Conservation (phyloP, 2,888 invertebrate species). For the Lepidocyrtoides sp. region DNA sequence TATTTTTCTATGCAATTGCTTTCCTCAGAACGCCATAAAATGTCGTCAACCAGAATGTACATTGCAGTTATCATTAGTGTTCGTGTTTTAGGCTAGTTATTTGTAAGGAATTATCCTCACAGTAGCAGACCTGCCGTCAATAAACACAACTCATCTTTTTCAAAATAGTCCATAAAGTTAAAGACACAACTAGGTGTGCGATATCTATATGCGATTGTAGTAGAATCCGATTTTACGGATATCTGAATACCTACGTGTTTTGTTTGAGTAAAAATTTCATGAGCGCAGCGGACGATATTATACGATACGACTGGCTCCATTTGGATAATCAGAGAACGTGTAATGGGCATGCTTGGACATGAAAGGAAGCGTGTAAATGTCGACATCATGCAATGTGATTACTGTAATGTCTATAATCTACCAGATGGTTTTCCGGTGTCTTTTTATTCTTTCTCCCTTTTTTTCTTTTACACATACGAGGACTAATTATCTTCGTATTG, state of each 20-base stretch:
- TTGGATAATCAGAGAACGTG: constrained; percentile 63
- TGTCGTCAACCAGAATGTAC: not conserved
- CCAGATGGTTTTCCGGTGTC: constrained; percentile 71
- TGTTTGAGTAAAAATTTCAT: not conserved
- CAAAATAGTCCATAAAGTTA: too few species aligned
- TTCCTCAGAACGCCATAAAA: not conserved
- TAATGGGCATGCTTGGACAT: constrained; percentile 75
- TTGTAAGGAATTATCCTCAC: too few species aligned
- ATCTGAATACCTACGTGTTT: too few species aligned
- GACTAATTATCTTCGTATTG: constrained; percentile 66
- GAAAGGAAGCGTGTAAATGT: constrained; percentile 77
- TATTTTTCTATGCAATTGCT: not conserved
- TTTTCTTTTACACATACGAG: constrained; percentile 1
- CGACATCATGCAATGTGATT: constrained; percentile 72
- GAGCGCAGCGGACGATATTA: constrained; percentile 49
- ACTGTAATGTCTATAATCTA: constrained; percentile 70
- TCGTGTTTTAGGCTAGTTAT: too few species aligned
- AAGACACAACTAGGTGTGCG: too few species aligned
- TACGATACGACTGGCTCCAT: constrained; percentile 59
- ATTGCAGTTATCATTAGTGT: too few species aligned
- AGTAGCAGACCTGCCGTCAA: too few species aligned
- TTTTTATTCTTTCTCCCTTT: not conserved
- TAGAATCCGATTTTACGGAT: not conserved
- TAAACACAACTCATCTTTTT: too few species aligned
- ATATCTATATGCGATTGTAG: not conserved